phyloP scores from a whole-genome alignment of 2,113 vertebrate species.

The Spermophilus dauricus region DNA sequence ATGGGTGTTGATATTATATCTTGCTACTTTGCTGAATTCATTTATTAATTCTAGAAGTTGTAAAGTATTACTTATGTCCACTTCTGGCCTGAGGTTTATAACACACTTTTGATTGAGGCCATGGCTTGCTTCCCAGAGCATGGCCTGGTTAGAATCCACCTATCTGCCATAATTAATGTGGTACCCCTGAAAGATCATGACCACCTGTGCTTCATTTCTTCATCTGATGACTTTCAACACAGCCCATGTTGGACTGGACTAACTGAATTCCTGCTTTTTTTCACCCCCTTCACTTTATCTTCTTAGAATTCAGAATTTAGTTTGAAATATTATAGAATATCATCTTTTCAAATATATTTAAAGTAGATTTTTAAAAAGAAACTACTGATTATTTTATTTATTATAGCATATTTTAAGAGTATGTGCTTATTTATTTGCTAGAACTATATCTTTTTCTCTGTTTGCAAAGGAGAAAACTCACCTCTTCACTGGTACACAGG shows the following conservation, averaged over 20 bases:
- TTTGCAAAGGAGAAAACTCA: not conserved
- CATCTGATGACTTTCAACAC: not conserved
- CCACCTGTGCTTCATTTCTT: not conserved
- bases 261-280: not conserved
- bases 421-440: not conserved
- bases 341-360: not conserved
- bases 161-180: not conserved
- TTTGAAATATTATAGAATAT: not conserved
- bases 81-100: slow-evolving; percentile 25
- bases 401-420: not conserved
- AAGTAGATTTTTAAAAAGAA: not conserved
- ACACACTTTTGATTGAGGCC: not conserved
- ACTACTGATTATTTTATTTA: not conserved
- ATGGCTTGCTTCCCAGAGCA: not conserved
- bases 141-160: not conserved
- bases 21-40: too few species aligned
- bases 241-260: not conserved
- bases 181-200: not conserved
- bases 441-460: not conserved
- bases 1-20: too few species aligned
- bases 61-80: not conserved
- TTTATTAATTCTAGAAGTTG: not conserved
- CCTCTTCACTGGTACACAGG: not conserved
- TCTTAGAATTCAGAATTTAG: slow-evolving; percentile 1
- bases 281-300: not conserved